Evolutionary conservation across 2,797 vertebrate species (phyloP).

Genomic region (Atherinosoma microstoma): DNA sequence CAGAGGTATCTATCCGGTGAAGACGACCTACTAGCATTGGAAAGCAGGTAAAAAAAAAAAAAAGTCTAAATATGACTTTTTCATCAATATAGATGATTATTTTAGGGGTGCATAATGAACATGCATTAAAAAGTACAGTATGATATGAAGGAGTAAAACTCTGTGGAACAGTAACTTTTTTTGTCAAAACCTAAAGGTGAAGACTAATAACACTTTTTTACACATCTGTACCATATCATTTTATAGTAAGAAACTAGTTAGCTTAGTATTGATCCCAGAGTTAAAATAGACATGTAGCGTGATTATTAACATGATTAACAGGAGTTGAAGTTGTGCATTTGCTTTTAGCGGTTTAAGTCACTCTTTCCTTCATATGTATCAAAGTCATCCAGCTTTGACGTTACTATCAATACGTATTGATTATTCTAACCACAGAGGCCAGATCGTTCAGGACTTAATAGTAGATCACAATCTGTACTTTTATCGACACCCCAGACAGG

Average conservation of each 20-base stretch:
- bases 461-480: conserved; percentile 4
- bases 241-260: neutral
- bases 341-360: conserved; percentile 3
- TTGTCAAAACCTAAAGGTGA: neutral
- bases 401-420: conserved; percentile 18
- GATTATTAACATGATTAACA: neutral
- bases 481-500: conserved; percentile 3
- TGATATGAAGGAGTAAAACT: too few species aligned
- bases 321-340: conserved; percentile 2
- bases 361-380: neutral
- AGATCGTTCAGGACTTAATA: neutral
- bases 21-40: neutral
- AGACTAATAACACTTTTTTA: neutral
- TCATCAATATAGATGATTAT: neutral
- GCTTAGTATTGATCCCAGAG: neutral
- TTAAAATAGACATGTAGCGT: conserved; percentile 6
- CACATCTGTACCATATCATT: neutral
- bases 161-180: too few species aligned
- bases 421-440: conserved; percentile 1
- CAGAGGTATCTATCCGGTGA: neutral
- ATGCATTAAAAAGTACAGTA: neutral
- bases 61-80: neutral
- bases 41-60: neutral
- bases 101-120: neutral
- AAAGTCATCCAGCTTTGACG: conserved; percentile 5